Evolutionary conservation across 1,140 invertebrate species (phyloP), one percentile per base, ranked within the genome.

Genomic region (Rhizoglyphus robini): DNA sequence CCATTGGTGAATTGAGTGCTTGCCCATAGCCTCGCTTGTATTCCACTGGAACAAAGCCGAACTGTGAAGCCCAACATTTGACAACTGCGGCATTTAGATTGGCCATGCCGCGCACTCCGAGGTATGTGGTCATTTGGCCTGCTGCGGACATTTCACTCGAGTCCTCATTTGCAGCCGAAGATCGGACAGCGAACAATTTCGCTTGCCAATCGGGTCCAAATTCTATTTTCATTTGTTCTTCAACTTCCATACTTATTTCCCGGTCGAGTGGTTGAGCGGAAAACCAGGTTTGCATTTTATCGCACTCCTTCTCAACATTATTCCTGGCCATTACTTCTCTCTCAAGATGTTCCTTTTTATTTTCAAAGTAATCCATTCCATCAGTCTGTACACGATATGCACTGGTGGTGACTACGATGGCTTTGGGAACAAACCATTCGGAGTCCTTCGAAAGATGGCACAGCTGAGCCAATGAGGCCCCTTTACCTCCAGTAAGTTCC

Each of bases 61-160:
- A 90, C 36, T 88, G 80, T 1, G 88, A 90, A 0, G 82, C 84
- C 88, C 88, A 91, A 72, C 88, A 91, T 47, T 81, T 78, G 31
- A 80, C 75, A 3, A 90, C 75, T 0, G 80, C 82, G 31, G 75
- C 68, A 1, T 82, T 48, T 1, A 89, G 74, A 70, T 83, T 29
- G 60, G 32, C 41, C 47, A 61, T 20, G 23, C 72, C 76, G 27
- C 74, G 73, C 34, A 86, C 80, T 3, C 86, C 86, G 0, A 91
- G 75, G 67, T 84, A 81, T 0, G 86, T 89, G 47, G 83, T 81
- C 75, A 90, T 87, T 77, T 91, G 88, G 23, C 88, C 88, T n/a
- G 88, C 88, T 3, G 85, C 83, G 0, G 87, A 90, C 11, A 74
- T 81, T 71, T 86, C 86, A 63, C 83, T 80, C 5, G 83, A 83